These are phyloP conservation scores for Takifugu rubripes DNA, from an alignment of 2,797 vertebrate genomes.

Conservation along the genomic window DNA sequence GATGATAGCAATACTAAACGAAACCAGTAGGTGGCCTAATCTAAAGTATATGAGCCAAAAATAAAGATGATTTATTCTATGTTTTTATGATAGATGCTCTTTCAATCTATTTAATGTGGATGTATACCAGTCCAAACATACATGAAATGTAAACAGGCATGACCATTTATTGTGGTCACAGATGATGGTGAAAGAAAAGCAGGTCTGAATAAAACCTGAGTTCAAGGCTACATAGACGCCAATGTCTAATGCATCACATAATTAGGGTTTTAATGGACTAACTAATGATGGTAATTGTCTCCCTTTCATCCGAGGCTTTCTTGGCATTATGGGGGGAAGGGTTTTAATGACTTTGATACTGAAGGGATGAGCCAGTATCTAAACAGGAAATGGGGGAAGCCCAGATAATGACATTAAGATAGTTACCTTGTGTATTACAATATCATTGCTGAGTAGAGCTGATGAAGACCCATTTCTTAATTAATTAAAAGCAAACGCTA, in stretches of 20 bases:
- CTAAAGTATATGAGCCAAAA: neutral
- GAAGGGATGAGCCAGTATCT: too few species aligned
- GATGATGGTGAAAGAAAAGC: conserved; percentile 2
- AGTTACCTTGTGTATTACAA: conserved; percentile 3
- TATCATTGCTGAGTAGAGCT: neutral
- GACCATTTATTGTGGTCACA: conserved; percentile 28
- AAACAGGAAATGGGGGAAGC: too few species aligned
- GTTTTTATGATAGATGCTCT: neutral
- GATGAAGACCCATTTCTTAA: neutral
- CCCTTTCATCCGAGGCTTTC: conserved; percentile 26
- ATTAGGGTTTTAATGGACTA: conserved; percentile 69
- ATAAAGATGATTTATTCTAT: neutral
- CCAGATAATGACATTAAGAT: neutral
- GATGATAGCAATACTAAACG: neutral
- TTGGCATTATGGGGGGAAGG: neutral
- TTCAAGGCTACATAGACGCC: conserved; percentile 28
- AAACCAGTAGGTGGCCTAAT: neutral
- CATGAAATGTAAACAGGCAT: neutral
- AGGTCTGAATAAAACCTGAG: conserved; percentile 33
- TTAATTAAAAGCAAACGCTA: neutral
- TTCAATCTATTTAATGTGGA: neutral
- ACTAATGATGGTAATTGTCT: conserved; percentile 50
- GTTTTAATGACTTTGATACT: conserved; percentile 7
- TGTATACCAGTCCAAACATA: neutral
- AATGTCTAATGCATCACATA: conserved; percentile 32